These are phyloP conservation scores for Cyanoramphus novaezelandiae DNA, from an alignment of 2,113 vertebrate genomes.

Conservation along the genomic window DNA sequence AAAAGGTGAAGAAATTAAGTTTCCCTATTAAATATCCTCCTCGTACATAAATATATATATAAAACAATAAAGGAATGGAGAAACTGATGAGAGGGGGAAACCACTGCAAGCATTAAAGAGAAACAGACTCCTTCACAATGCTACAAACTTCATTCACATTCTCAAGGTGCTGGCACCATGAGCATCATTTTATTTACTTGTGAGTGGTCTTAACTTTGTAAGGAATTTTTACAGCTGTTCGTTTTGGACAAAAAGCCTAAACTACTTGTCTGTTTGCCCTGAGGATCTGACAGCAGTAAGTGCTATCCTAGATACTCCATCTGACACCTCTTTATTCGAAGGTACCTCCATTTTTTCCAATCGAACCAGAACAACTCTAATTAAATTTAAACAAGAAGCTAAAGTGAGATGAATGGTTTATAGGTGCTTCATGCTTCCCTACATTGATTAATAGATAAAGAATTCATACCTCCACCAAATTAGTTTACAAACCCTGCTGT, in stretches of 20 bases:
- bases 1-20: neutral
- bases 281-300: neutral
- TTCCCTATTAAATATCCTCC: neutral
- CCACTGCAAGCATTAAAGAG: neutral
- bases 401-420: constrained; percentile 58
- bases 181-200: neutral
- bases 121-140: neutral
- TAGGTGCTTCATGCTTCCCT: constrained; percentile 30
- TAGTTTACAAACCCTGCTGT: constrained; percentile 25
- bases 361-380: constrained; percentile 24
- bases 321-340: neutral
- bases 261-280: neutral
- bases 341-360: neutral
- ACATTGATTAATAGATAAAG: constrained; percentile 58
- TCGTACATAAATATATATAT: neutral
- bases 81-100: neutral
- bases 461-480: constrained; percentile 35
- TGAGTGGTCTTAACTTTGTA: neutral
- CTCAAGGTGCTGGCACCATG: neutral
- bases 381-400: constrained; percentile 46
- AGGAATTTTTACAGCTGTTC: neutral
- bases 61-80: neutral
- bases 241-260: neutral
- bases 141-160: neutral
- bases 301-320: neutral